Conservation (phyloP, 2,113 vertebrate genomes). For the Todiramphus chloris region DNA sequence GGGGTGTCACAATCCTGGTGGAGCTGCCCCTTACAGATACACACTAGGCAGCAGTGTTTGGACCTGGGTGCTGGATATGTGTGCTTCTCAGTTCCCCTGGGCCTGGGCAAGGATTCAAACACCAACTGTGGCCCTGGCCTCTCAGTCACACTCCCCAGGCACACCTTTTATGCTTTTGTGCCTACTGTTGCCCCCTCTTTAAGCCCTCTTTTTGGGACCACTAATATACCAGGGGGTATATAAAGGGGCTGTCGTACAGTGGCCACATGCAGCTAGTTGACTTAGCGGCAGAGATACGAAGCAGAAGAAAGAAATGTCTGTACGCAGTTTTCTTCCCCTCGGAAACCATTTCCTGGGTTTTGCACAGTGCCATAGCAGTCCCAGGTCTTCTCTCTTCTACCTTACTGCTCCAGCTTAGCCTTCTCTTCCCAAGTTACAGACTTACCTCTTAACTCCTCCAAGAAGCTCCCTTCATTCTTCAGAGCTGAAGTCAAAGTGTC, state of each 20-base stretch:
- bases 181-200: not conserved
- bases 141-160: not conserved
- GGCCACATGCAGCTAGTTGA: not conserved
- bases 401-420: not conserved
- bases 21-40: not conserved
- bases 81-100: not conserved
- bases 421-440: not conserved
- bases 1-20: conserved; percentile 32
- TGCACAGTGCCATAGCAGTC: not conserved
- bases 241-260: not conserved
- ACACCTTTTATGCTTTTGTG: not conserved
- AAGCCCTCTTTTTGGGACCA: not conserved
- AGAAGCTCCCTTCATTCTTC: not conserved
- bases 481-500: not conserved
- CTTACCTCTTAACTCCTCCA: not conserved
- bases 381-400: not conserved
- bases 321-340: not conserved
- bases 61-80: rapidly evolving
- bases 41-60: conserved; percentile 38
- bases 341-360: not conserved
- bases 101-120: not conserved
- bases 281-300: not conserved
- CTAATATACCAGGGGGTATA: not conserved
- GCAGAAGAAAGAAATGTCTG: not conserved
- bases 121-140: not conserved